Evolutionary conservation across 1,140 invertebrate species (phyloP), one percentile per base, ranked within the genome.

Genomic region (Leguminivora glycinivorella): DNA sequence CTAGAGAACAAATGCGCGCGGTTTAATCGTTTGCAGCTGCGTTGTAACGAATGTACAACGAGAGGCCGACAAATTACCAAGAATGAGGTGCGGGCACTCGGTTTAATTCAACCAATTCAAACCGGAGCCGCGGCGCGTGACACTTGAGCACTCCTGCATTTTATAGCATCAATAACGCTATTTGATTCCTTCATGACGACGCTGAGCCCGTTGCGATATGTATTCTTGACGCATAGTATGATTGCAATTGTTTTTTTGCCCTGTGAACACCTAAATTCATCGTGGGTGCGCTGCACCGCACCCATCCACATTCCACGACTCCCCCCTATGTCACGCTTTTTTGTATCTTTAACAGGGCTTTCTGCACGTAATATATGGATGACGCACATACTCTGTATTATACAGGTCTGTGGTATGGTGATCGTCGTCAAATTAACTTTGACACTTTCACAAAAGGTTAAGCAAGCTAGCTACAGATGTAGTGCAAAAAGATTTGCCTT

Each of bases 31-130:
- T 29, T 31, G 58, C 58, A 63, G 58, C 58, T 63, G 58, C 26
- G 29, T 1, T 22, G 12, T 29, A 17, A 63, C n/a, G 9, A 29
- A 31, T 63, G 58, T 63, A 17, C 26, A n/a, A 63, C 58, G 19
- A n/a, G 26, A 63, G 58, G 17, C 58, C 58, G 25, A 63, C 26
- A 63, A 63, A 63, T 63, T 63, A 63, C 58, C 47, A 29, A 29
- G 58, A 63, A 63, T 17, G 26, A 63, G 26, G 12, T 63, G 58
- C 25, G 58, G 58, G 58, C 34, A 63, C 58, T 29, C 58, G 26
- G 17, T 63, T 63, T 22, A 63, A 63, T 63, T 63, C 29, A 1
- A 31, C 58, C 58, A 63, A 63, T 63, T 63, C 58, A 63, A 58
- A 17, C 58, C 58, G 25, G 25, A 29, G 58, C 58, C 14, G 26